Percentiles rank a stretch among this genome's conserved stretches.
Evolutionary conservation across 2,113 vertebrate genomes (phyloP).

Genomic region (Picathartes gymnocephalus): DNA sequence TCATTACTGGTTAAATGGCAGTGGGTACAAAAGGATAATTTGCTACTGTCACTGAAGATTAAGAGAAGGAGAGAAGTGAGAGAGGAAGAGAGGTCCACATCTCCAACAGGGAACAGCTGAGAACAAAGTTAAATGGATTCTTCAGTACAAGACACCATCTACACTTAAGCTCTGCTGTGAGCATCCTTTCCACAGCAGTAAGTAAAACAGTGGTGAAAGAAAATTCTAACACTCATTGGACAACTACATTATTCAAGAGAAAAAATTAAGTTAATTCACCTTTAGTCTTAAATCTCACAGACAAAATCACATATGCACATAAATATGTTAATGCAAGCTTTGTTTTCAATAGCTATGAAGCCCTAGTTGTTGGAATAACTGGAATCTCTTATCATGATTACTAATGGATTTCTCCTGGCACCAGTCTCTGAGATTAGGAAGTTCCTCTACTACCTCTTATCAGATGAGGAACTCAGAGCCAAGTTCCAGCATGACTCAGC

Average conservation of each 20-base stretch:
- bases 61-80: background rate
- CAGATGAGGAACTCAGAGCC: background rate
- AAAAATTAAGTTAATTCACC: background rate
- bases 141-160: background rate
- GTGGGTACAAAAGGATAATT: background rate
- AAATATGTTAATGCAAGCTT: background rate
- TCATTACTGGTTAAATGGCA: background rate
- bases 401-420: background rate
- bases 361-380: background rate
- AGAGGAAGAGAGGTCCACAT: background rate
- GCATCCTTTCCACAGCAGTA: background rate
- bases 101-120: background rate
- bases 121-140: background rate
- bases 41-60: background rate
- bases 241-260: background rate
- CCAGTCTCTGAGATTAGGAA: background rate
- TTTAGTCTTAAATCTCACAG: background rate
- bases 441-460: background rate
- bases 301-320: background rate
- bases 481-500: background rate
- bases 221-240: background rate
- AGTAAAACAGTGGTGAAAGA: background rate
- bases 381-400: background rate
- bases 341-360: background rate
- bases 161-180: background rate